Conservation (phyloP, 2,113 vertebrate genomes). For the Otus sunia region DNA sequence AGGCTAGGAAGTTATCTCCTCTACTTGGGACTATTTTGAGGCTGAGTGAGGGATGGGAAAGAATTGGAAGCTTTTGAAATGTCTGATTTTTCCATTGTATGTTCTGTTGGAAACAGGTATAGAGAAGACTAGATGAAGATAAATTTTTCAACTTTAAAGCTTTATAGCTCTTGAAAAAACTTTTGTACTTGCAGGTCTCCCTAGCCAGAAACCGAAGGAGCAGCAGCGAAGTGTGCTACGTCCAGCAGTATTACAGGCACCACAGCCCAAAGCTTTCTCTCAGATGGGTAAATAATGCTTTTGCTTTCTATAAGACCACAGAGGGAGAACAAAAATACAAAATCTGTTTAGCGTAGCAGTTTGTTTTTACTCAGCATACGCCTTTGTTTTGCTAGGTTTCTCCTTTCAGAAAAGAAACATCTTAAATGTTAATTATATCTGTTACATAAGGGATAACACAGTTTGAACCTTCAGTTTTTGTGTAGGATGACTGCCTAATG, state of each 20-base stretch:
- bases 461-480: neutral
- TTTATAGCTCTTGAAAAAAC: neutral
- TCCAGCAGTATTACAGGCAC: slow-evolving; percentile 92
- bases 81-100: neutral
- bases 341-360: neutral
- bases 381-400: neutral
- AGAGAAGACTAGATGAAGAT: neutral
- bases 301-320: neutral
- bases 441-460: neutral
- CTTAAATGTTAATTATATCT: neutral
- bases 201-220: slow-evolving; percentile 97
- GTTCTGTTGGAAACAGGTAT: neutral
- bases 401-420: neutral
- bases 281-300: slow-evolving; percentile 82
- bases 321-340: neutral
- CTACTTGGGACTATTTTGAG: neutral
- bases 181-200: slow-evolving; percentile 81
- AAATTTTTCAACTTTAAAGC: neutral
- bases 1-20: neutral
- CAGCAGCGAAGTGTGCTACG: slow-evolving; percentile 95
- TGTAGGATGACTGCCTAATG: neutral
- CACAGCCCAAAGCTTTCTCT: slow-evolving; percentile 85
- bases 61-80: neutral
- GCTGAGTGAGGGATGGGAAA: neutral
- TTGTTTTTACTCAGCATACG: neutral